Evolutionary conservation across 2,113 vertebrate genomes (phyloP).

Genomic region (Platysternon megacephalum): DNA sequence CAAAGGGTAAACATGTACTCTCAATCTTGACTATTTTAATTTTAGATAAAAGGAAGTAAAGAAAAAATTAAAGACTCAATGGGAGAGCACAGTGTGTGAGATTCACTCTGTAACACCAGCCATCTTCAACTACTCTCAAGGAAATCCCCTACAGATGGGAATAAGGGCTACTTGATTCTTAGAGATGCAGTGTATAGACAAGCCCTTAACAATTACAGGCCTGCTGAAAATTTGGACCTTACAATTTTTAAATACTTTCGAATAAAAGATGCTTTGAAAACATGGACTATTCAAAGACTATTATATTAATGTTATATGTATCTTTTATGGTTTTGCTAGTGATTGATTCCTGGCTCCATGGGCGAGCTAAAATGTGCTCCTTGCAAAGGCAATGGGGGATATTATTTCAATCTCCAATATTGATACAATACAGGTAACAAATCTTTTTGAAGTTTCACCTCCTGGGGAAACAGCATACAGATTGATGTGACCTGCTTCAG

Average conservation of each 20-base stretch:
- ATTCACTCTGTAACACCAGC: not conserved
- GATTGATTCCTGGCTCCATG: not conserved
- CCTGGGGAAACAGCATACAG: too few relatives aligned
- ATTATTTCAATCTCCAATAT: not conserved
- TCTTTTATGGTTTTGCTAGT: not conserved
- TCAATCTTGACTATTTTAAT: too few relatives aligned
- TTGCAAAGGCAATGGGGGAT: not conserved
- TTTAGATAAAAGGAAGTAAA: too few relatives aligned
- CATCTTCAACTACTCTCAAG: not conserved
- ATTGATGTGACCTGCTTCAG: not conserved
- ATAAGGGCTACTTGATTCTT: not conserved
- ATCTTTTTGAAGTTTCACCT: not conserved
- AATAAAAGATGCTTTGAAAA: too few relatives aligned
- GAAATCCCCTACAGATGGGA: not conserved
- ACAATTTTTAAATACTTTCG: not conserved
- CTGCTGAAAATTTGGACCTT: not conserved
- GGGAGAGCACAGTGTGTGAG: not conserved
- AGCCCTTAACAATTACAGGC: not conserved
- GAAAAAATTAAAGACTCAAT: not conserved
- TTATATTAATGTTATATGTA: not conserved
- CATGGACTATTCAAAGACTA: not conserved
- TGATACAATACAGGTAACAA: not conserved
- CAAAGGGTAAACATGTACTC: too few relatives aligned
- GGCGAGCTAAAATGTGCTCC: not conserved
- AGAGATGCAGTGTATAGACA: not conserved